Evolutionary conservation across 2,797 vertebrate genomes (phyloP).

Genomic region (Lepus oiostolus): DNA sequence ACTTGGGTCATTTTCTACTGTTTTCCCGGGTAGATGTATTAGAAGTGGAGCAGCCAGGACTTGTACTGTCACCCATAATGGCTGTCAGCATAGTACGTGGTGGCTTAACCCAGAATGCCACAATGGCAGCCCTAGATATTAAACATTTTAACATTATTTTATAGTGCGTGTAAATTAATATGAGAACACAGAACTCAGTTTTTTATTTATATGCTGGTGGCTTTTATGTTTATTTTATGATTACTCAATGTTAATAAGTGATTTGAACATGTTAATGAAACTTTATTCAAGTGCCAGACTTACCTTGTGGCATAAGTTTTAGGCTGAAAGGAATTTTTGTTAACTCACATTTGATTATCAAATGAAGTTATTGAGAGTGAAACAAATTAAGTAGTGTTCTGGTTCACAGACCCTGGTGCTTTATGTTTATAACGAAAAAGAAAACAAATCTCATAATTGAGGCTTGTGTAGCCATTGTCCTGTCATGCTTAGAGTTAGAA

Average conservation of each 20-base stretch:
- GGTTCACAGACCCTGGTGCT: not conserved
- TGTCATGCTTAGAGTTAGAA: not conserved
- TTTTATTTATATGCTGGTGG: not conserved
- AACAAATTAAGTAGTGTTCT: slow-evolving; percentile 16
- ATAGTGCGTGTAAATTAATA: not conserved
- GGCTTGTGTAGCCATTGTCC: not conserved
- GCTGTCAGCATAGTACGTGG: too few relatives aligned
- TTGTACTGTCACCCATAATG: too few relatives aligned
- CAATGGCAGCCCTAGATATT: not conserved
- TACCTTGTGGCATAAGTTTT: not conserved
- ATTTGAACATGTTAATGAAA: slow-evolving; percentile 33
- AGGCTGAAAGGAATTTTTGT: not conserved
- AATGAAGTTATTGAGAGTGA: not conserved
- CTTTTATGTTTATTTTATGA: not conserved
- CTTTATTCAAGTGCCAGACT: not conserved
- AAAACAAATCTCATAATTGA: not conserved
- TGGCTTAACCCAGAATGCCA: too few relatives aligned
- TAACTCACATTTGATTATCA: slow-evolving; percentile 24
- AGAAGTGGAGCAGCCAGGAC: too few relatives aligned
- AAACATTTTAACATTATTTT: not conserved
- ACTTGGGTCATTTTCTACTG: too few relatives aligned
- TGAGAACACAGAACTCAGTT: not conserved
- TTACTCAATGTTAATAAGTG: not conserved
- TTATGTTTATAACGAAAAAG: slow-evolving; percentile 38
- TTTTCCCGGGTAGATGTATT: too few relatives aligned